phyloP scores from a whole-genome alignment of 53 echinoderm and acorn worm genomes.

The Patiria pectinifera region DNA sequence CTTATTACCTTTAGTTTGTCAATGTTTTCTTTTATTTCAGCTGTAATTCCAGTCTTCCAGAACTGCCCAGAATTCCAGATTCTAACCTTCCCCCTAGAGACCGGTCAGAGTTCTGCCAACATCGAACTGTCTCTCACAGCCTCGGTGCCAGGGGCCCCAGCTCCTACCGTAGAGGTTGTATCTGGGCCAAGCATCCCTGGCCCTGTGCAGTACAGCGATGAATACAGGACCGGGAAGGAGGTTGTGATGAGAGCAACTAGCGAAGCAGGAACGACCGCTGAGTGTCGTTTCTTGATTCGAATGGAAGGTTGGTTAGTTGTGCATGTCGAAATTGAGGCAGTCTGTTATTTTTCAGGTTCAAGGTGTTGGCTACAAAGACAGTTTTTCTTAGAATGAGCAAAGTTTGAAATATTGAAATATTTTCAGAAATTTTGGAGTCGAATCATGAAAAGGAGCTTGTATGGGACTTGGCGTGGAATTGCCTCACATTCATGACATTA shows the following conservation, averaged over 20 bases:
- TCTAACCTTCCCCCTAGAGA: constrained; percentile 56
- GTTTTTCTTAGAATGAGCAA: too few relatives aligned
- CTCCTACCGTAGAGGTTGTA: constrained; percentile 47
- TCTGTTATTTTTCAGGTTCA: too few relatives aligned
- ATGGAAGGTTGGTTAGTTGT: constrained; percentile 40
- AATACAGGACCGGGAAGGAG: constrained; percentile 49
- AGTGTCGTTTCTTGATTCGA: constrained; percentile 62
- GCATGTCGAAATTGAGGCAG: too few relatives aligned
- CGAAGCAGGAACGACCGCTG: constrained; percentile 26
- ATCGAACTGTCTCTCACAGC: constrained; percentile 44
- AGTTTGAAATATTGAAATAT: too few relatives aligned
- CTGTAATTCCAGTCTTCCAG: constrained; percentile 51
- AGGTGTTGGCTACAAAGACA: too few relatives aligned
- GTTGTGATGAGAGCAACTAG: constrained; percentile 53
- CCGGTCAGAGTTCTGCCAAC: constrained; percentile 36
- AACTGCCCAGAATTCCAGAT: constrained; percentile 62
- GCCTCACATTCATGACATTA: too few relatives aligned
- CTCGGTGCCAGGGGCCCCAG: constrained; percentile 36
- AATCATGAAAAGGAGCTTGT: too few relatives aligned
- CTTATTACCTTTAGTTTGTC: background rate
- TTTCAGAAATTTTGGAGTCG: too few relatives aligned
- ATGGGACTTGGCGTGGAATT: too few relatives aligned
- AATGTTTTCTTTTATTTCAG: constrained; percentile 6
- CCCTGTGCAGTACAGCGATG: constrained; percentile 53
- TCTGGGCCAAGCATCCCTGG: constrained; percentile 64